phyloP scores from a whole-genome alignment of 2,888 invertebrate genomes.

The Mythimna loreyi region DNA sequence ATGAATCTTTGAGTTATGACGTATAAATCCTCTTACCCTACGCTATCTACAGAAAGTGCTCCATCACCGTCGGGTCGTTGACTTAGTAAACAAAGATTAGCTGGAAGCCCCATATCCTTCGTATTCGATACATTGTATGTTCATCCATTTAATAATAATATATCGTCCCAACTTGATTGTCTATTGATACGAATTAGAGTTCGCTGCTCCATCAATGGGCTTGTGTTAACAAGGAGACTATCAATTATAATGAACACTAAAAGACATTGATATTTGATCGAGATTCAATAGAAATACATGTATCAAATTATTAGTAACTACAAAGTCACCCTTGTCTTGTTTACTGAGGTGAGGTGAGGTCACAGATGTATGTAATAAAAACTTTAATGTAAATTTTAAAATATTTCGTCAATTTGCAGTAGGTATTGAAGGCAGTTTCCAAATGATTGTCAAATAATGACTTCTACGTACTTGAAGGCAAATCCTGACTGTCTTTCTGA shows the following conservation, averaged over 20 bases:
- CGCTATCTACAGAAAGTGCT: not conserved
- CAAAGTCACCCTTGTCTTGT: too few species aligned
- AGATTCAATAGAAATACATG: not conserved
- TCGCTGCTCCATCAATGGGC: not conserved
- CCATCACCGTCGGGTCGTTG: slow-evolving; percentile 7
- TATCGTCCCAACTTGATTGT: slow-evolving; percentile 3
- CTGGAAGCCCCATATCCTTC: slow-evolving; percentile 7
- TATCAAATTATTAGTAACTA: too few species aligned
- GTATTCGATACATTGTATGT: slow-evolving; percentile 4
- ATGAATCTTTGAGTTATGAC: too few species aligned
- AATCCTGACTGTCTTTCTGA: too few species aligned
- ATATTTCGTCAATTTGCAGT: too few species aligned
- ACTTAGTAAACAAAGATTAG: slow-evolving; percentile 19
- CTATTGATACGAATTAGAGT: slow-evolving; percentile 6
- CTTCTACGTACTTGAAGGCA: too few species aligned
- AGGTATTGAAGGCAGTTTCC: too few species aligned
- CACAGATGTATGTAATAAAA: too few species aligned
- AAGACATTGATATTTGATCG: not conserved
- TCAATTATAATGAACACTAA: slow-evolving; percentile 12
- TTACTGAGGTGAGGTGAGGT: too few species aligned
- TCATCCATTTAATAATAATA: slow-evolving; percentile 2
- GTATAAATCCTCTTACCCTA: not conserved
- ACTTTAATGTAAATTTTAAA: too few species aligned
- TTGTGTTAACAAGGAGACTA: slow-evolving; percentile 4
- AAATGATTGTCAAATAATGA: too few species aligned